Evolutionary conservation across 2,797 vertebrate species (phyloP).

Genomic region (Periparus ater): DNA sequence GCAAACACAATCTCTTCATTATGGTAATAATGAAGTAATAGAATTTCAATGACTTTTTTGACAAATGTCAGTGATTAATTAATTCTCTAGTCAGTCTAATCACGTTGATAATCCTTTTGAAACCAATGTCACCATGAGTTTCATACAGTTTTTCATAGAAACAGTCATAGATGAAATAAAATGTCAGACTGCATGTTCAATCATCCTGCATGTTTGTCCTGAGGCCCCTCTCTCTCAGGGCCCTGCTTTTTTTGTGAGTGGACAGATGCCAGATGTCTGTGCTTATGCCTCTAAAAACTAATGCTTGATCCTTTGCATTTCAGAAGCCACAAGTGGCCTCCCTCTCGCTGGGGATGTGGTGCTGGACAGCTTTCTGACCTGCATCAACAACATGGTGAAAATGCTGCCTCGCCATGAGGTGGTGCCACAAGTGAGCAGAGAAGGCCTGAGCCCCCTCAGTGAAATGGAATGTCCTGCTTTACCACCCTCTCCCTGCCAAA

Average conservation of each 20-base stretch:
- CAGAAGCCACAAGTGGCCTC: background rate
- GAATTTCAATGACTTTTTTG: conserved; percentile 42
- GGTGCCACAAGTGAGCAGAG: background rate
- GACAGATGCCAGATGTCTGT: background rate
- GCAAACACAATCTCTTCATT: conserved; percentile 56
- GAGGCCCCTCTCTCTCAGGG: background rate
- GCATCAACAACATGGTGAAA: background rate
- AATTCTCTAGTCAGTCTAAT: conserved; percentile 46
- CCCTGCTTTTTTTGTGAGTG: background rate
- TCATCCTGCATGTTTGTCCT: background rate
- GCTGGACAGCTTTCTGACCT: background rate
- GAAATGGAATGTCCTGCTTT: background rate
- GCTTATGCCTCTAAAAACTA: background rate
- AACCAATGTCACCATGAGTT: conserved; percentile 3
- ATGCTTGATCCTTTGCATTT: background rate
- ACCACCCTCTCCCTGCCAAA: background rate
- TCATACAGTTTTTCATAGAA: background rate
- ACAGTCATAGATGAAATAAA: background rate
- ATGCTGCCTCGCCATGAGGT: rapidly evolving
- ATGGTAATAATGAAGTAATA: conserved; percentile 57
- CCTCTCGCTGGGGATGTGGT: background rate
- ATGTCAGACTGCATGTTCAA: background rate
- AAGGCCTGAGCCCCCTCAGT: background rate
- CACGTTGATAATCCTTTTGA: conserved; percentile 29
- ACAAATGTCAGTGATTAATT: conserved; percentile 56